Evolutionary conservation across 1,140 invertebrate species (phyloP).

Genomic region (Charaxes varanes): DNA sequence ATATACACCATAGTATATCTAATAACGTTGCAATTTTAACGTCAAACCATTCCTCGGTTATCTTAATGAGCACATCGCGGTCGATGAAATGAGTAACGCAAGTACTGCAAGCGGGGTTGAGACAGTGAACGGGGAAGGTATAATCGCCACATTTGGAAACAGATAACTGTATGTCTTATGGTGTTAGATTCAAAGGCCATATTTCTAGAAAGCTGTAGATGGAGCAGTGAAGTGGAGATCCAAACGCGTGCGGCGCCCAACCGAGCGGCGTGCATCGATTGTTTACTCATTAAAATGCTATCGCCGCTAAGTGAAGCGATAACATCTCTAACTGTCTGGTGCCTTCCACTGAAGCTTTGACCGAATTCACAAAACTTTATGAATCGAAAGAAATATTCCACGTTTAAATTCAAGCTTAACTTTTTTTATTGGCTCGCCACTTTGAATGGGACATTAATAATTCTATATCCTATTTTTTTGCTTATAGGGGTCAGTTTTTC

Average conservation of each 20-base stretch:
- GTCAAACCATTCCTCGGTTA: conserved; percentile 16
- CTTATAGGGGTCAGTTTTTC: too few species aligned
- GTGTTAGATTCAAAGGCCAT: too few species aligned
- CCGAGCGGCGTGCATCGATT: conserved; percentile 68
- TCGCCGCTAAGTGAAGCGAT: conserved; percentile 59
- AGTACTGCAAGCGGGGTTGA: conserved; percentile 23
- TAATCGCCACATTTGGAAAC: too few species aligned
- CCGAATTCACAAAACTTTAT: conserved; percentile 3
- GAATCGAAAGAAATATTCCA: background rate
- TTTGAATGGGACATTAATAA: too few species aligned
- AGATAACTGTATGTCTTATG: too few species aligned
- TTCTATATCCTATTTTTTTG: too few species aligned
- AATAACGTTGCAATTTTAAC: conserved; percentile 18
- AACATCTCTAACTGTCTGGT: conserved; percentile 65
- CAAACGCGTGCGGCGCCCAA: conserved; percentile 60
- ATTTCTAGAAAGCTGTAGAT: conserved; percentile 4
- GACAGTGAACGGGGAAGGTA: conserved; percentile 26
- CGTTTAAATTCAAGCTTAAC: too few species aligned
- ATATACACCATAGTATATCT: conserved; percentile 2
- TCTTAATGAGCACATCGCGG: conserved; percentile 22
- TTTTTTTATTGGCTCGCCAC: too few species aligned
- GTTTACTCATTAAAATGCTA: conserved; percentile 74
- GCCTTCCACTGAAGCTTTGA: conserved; percentile 25
- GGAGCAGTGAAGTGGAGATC: conserved; percentile 7
- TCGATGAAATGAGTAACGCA: conserved; percentile 21